Evolutionary conservation across 2,113 vertebrate genomes (phyloP), one percentile per base, ranked within the genome.

Genomic region (Forbesichthys papilliferus): DNA sequence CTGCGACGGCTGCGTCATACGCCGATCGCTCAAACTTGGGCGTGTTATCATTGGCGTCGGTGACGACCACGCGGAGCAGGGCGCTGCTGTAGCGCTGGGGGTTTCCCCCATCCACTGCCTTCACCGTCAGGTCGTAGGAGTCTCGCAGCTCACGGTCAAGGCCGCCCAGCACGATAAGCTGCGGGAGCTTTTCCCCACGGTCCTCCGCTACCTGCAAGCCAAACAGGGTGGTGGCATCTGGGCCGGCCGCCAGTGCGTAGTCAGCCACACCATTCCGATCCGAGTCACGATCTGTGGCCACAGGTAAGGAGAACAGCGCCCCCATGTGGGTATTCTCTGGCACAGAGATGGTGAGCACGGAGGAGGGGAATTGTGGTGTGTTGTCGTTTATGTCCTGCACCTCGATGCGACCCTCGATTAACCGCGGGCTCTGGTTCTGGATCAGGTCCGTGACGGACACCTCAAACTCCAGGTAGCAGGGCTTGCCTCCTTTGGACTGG

Each of bases 311-410:
- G 87, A 98, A 99, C 27, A 98, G 94, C 0, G 95, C 80, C 65
- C 97, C 98, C 0, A 96, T 91, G 66, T 95, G 95, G 10, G 97
- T 98, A 87, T 98, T 99, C 74, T 99, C 97, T 0, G 97, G 98
- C 73, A 99, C 96, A 63, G 95, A 93, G 77, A 99, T 91, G 0
- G 95, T 96, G 73, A 99, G 96, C 64, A 99, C 95, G 0, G 96
- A 96, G 0, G 95, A 96, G 74, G 95, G 94, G 20, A 99, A 99
- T 83, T 98, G 98, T 5, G 98, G 98, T 0, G 97, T 98, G 92
- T 99, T 99, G 92, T 99, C 98, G 3, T 99, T 99, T 88, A 99
- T 97, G 84, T 99, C 98, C 49, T 95, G 94, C 34, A 99, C 96
- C 76, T 97, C 95, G 10, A 99, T 98, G 86, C 96, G 94, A 61